Conservation (phyloP, 2,888 invertebrate genomes). For the Torymus tubicola region DNA sequence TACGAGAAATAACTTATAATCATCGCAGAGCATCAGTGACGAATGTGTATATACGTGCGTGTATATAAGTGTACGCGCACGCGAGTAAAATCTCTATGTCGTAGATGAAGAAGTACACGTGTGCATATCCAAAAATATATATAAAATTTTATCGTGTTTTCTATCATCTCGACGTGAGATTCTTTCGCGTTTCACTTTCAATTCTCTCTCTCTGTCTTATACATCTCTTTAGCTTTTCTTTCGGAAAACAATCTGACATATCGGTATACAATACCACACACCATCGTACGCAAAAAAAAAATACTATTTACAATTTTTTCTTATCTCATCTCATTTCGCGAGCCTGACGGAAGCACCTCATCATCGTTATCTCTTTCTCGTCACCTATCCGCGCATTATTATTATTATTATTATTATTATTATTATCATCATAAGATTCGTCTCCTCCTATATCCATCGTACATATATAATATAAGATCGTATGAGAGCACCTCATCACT, state of each 20-base stretch:
- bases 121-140: slow-evolving; percentile 36
- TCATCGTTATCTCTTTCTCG: too few species aligned
- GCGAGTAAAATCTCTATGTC: slow-evolving; percentile 2
- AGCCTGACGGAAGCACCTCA: slow-evolving; percentile 6
- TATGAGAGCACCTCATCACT: slow-evolving; percentile 51
- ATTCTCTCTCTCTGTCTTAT: too few species aligned
- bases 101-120: slow-evolving; percentile 33
- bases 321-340: slow-evolving; percentile 22
- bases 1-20: slow-evolving; percentile 36
- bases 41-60: background rate
- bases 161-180: slow-evolving; percentile 11
- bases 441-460: too few species aligned
- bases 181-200: background rate
- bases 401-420: too few species aligned
- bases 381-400: background rate
- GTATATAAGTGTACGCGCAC: too few species aligned
- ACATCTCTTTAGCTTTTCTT: slow-evolving; percentile 21
- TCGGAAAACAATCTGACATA: slow-evolving; percentile 56
- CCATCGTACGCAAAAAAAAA: too few species aligned
- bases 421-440: too few species aligned
- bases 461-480: background rate
- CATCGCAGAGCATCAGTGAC: slow-evolving; percentile 36
- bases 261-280: background rate
- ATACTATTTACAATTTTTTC: slow-evolving; percentile 62
- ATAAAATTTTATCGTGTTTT: slow-evolving; percentile 42